These are phyloP conservation scores for Toxotes chatareus DNA, from an alignment of 2,113 vertebrate species.

Conservation along the genomic window DNA sequence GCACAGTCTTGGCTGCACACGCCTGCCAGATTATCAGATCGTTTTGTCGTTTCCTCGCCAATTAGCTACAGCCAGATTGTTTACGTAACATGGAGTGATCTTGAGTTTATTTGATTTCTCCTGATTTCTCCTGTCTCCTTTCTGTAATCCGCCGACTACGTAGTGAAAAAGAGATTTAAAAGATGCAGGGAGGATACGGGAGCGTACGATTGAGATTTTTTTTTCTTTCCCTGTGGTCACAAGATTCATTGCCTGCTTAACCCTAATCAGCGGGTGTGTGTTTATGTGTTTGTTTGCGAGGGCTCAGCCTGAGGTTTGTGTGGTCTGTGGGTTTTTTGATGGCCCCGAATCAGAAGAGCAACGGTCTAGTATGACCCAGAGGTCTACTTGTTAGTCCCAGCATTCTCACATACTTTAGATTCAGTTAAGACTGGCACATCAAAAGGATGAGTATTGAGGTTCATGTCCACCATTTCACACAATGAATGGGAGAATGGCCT, in stretches of 20 bases:
- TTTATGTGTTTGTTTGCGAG: conserved; percentile 68
- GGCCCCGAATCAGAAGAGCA: conserved; percentile 41
- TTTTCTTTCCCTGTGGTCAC: conserved; percentile 31
- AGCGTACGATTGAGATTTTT: conserved; percentile 40
- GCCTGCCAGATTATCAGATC: conserved; percentile 68
- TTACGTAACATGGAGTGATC: conserved; percentile 65
- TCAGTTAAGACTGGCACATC: conserved; percentile 41
- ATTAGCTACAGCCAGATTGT: conserved; percentile 75
- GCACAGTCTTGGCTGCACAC: conserved; percentile 42
- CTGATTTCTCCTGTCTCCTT: conserved; percentile 51
- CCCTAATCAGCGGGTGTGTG: conserved; percentile 59
- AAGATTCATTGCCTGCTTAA: conserved; percentile 54
- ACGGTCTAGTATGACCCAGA: conserved; percentile 34
- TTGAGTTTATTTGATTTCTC: conserved; percentile 53
- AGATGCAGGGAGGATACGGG: conserved; percentile 4
- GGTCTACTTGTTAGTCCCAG: conserved; percentile 29
- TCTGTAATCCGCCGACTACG: conserved; percentile 20
- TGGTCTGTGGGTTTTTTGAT: conserved; percentile 61
- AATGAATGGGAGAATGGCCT: conserved; percentile 28
- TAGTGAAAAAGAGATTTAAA: conserved; percentile 14
- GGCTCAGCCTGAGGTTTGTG: conserved; percentile 49
- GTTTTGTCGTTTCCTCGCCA: conserved; percentile 65
- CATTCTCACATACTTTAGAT: conserved; percentile 13
- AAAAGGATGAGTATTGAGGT: conserved; percentile 38
- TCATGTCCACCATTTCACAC: conserved; percentile 47